A percentile compares a stretch with the other conserved stretches of the same genome.
Conservation (phyloP, 1,140 invertebrate genomes). For the Heliconius nattereri region DNA sequence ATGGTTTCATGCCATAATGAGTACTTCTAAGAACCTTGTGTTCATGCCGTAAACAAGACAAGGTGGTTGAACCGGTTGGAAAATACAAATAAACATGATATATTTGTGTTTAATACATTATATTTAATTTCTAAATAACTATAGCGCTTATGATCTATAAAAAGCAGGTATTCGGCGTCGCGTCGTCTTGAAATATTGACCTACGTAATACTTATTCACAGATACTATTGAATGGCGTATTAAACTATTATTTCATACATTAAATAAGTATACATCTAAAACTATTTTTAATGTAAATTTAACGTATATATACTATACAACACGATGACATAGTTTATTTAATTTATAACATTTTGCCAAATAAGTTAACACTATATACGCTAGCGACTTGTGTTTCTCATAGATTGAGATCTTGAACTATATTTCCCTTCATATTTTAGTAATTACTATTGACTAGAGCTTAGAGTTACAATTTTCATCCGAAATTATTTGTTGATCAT, state of each 20-base stretch:
- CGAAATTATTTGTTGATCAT: neutral
- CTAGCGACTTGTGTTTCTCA: no score
- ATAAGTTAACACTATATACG: no score
- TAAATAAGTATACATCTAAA: no score
- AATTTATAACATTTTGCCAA: no score
- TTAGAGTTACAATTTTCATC: neutral
- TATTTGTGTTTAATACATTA: neutral
- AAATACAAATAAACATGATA: constrained; percentile 45
- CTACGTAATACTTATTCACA: no score
- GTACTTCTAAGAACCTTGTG: constrained; percentile 47
- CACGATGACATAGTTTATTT: no score
- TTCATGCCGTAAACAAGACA: constrained; percentile 42
- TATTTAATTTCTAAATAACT: neutral
- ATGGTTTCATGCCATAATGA: constrained; percentile 49
- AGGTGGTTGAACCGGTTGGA: constrained; percentile 43
- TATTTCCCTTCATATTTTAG: neutral
- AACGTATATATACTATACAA: no score
- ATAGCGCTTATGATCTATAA: neutral
- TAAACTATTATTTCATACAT: no score
- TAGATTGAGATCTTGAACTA: no score
- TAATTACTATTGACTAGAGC: neutral
- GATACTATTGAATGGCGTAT: no score
- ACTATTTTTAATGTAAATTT: no score
- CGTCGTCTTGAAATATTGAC: no score
- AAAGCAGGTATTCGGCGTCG: neutral